These are phyloP conservation scores for Drosophila mayaguana DNA, from an alignment of 2,888 invertebrate species.

Conservation along the genomic window DNA sequence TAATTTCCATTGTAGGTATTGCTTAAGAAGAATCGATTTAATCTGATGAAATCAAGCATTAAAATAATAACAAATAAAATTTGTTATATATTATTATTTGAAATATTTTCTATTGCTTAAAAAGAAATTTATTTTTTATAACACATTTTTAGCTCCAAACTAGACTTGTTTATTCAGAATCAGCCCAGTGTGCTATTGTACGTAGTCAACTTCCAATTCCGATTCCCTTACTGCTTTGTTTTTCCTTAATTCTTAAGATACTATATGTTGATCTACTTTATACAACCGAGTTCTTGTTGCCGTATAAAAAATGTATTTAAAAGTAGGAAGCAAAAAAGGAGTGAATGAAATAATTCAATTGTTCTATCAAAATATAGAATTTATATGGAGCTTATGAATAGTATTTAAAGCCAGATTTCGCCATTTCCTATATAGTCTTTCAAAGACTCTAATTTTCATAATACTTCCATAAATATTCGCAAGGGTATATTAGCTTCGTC, in stretches of 20 bases:
- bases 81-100: neutral
- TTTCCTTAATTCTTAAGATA: no score
- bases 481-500: slow-evolving; percentile 21
- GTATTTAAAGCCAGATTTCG: neutral
- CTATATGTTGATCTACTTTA: no score
- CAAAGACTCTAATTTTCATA: neutral
- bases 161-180: no score
- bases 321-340: neutral
- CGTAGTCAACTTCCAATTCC: neutral
- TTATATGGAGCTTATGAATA: neutral
- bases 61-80: no score
- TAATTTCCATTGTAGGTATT: neutral
- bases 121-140: no score
- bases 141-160: no score
- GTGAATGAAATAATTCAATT: neutral
- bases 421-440: neutral
- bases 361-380: neutral
- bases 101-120: neutral
- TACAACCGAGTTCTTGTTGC: no score
- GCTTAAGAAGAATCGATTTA: no score
- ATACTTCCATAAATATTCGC: neutral
- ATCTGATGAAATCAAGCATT: no score
- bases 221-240: no score
- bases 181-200: no score
- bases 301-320: neutral